Conservation (phyloP, 2,797 vertebrate species). For the Spondyliosoma cantharus region DNA sequence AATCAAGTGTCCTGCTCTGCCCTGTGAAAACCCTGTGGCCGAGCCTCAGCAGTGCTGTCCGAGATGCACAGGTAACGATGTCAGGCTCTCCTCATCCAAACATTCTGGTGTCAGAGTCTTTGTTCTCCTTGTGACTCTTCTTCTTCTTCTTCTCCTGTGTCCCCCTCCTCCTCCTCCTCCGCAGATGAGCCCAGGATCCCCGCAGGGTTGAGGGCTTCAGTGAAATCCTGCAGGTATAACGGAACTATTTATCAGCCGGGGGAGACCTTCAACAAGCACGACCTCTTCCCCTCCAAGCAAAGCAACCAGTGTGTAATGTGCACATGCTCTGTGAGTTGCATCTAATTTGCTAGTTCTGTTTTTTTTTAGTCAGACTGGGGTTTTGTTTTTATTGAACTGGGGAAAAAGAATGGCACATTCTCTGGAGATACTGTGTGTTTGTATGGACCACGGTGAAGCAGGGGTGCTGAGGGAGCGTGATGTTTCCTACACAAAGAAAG, state of each 20-base stretch:
- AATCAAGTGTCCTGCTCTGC: conserved; percentile 90
- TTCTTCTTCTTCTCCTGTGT: background rate
- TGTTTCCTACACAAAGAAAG: too few relatives aligned
- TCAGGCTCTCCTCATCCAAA: background rate
- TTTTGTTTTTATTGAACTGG: background rate
- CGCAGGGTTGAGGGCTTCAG: conserved; percentile 88
- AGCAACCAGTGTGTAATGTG: conserved; percentile 95
- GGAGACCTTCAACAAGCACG: conserved; percentile 90
- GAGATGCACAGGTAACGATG: conserved; percentile 87
- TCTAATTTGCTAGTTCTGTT: background rate
- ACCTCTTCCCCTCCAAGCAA: conserved; percentile 90
- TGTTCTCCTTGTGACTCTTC: background rate
- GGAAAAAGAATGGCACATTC: background rate
- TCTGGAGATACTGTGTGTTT: too few relatives aligned
- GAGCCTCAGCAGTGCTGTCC: conserved; percentile 94
- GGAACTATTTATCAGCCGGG: conserved; percentile 91
- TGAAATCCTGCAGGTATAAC: conserved; percentile 91
- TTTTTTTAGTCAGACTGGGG: background rate
- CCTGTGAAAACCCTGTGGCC: conserved; percentile 87
- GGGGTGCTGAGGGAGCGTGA: too few relatives aligned
- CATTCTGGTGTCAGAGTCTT: background rate
- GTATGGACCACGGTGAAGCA: too few relatives aligned
- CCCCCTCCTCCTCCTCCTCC: background rate
- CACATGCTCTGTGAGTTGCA: conserved; percentile 91
- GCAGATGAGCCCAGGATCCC: conserved; percentile 87